Evolutionary conservation across 2,797 vertebrate genomes (phyloP).

Genomic region (Molothrus aeneus): DNA sequence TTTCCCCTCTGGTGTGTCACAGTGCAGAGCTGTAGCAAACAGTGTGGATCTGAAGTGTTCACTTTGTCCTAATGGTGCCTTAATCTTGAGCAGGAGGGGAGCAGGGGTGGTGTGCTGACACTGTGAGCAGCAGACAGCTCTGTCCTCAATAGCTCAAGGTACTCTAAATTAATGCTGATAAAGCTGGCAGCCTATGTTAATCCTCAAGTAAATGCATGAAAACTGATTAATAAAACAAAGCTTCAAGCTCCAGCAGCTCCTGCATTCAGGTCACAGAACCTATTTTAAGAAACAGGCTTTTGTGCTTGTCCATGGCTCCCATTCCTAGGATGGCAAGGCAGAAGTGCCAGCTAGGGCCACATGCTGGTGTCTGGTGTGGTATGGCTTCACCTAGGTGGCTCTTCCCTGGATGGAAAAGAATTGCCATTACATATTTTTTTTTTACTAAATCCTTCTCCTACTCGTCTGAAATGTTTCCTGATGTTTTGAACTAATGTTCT

Average conservation of each 20-base stretch:
- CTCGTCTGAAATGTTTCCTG: slow-evolving; percentile 17
- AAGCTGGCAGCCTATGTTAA: slow-evolving; percentile 51
- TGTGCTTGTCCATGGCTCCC: background rate
- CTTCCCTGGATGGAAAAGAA: background rate
- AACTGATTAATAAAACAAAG: slow-evolving; percentile 68
- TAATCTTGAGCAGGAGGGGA: background rate
- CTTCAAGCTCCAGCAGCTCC: slow-evolving; percentile 9
- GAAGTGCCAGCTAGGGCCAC: background rate
- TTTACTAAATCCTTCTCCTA: background rate
- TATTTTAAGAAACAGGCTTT: slow-evolving; percentile 42
- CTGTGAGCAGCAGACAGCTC: slow-evolving; percentile 20
- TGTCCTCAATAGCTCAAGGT: slow-evolving; percentile 46
- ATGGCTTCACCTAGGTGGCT: background rate
- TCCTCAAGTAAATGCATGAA: slow-evolving; percentile 39
- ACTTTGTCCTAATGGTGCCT: background rate
- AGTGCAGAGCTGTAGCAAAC: background rate
- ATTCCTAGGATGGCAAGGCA: background rate
- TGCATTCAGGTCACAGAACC: slow-evolving; percentile 16
- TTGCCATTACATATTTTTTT: background rate
- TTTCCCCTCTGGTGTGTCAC: background rate
- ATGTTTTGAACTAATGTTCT: slow-evolving; percentile 37
- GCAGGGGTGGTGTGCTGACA: background rate
- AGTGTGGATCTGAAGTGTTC: background rate
- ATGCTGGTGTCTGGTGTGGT: background rate
- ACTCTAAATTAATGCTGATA: slow-evolving; percentile 46